Evolutionary conservation across 2,888 invertebrate species (phyloP).

Genomic region (Thalpophila matura): DNA sequence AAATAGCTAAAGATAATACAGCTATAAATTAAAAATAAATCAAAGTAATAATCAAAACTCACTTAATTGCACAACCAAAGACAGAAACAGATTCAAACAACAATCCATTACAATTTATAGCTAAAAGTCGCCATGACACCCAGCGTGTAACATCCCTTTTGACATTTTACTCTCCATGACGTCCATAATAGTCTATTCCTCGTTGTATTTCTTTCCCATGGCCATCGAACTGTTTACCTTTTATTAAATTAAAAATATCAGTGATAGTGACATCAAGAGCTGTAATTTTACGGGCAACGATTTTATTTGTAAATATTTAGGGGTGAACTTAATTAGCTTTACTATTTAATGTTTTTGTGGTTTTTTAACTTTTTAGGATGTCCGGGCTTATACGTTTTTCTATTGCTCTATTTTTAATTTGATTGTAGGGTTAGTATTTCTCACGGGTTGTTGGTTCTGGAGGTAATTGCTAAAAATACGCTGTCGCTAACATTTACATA

Average conservation of each 20-base stretch:
- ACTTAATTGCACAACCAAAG: conserved; percentile 5
- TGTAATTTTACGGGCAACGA: conserved; percentile 66
- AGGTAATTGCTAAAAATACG: not conserved
- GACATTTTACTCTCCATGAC: conserved; percentile 32
- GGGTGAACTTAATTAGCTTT: conserved; percentile 55
- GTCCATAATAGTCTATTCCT: not conserved
- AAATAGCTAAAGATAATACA: too few relatives aligned
- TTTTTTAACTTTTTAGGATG: conserved; percentile 8
- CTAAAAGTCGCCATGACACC: not conserved
- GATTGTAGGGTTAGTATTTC: not conserved
- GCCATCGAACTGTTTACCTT: conserved; percentile 50
- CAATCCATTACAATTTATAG: conserved; percentile 49
- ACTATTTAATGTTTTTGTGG: conserved; percentile 51
- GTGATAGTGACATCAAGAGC: conserved; percentile 18
- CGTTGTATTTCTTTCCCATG: conserved; percentile 64
- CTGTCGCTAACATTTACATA: too few relatives aligned
- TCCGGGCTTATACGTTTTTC: not conserved
- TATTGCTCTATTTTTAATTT: not conserved
- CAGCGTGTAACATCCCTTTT: conserved; percentile 56
- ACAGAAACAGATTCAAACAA: conserved; percentile 32
- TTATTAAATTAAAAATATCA: conserved; percentile 56
- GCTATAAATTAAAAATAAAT: not conserved
- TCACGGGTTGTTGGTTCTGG: not conserved
- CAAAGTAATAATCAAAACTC: not conserved
- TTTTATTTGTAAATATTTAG: conserved; percentile 57